A percentile compares a stretch with the other conserved stretches of the same genome.
Evolutionary conservation across 1,140 invertebrate species (phyloP).

Genomic region (Nomia melanderi): DNA sequence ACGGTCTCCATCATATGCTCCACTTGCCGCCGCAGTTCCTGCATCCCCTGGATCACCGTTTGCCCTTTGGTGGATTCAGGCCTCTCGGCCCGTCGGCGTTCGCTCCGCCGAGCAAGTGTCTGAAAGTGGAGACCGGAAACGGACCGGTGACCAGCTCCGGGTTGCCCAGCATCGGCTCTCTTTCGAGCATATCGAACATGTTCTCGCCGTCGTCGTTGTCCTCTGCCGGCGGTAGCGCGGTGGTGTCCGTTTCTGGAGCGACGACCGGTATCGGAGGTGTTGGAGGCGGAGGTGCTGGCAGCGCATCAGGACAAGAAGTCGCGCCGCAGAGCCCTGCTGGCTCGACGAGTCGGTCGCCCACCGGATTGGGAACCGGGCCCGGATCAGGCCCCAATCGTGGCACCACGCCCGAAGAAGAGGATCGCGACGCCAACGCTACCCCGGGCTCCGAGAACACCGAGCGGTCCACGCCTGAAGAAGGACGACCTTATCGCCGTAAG

Average conservation of each 20-base stretch:
- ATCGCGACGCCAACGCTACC: constrained; percentile 81
- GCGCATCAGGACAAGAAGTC: constrained; percentile 63
- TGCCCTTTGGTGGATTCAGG: constrained; percentile 78
- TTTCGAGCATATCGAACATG: constrained; percentile 79
- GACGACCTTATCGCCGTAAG: constrained; percentile 82
- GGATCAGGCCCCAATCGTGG: constrained; percentile 67
- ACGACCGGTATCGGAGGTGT: constrained; percentile 37
- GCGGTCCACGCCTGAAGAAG: constrained; percentile 82
- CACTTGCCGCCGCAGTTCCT: constrained; percentile 82
- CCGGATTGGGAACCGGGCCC: constrained; percentile 59
- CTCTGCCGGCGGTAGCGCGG: constrained; percentile 67
- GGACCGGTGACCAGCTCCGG: constrained; percentile 71
- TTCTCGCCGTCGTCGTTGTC: constrained; percentile 76
- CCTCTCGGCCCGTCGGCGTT: constrained; percentile 81
- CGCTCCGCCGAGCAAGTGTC: constrained; percentile 81
- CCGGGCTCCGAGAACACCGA: constrained; percentile 83
- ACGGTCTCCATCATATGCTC: constrained; percentile 82
- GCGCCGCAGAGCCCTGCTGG: constrained; percentile 71
- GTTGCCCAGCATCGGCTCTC: constrained; percentile 74
- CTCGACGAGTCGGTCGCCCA: constrained; percentile 69
- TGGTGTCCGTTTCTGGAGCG: constrained; percentile 54
- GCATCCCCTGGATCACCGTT: constrained; percentile 78
- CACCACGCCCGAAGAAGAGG: constrained; percentile 78
- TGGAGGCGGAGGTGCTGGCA: background rate
- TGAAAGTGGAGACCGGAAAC: constrained; percentile 79